Base-by-base conservation (phyloP, 2,113 vertebrate genomes). In the Chloroceryle aenea region DNA sequence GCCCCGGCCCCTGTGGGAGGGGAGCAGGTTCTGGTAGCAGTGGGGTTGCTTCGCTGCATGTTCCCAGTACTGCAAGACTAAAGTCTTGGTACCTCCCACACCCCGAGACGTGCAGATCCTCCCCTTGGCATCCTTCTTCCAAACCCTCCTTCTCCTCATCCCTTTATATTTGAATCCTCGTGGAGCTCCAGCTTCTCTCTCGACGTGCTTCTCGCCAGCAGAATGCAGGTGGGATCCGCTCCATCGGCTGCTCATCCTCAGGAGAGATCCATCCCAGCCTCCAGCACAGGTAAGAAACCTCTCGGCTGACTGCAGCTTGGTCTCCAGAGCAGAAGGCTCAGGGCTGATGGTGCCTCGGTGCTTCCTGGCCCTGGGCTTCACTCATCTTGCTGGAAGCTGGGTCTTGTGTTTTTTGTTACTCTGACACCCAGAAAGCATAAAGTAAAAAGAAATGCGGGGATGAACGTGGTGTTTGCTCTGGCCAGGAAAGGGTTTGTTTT, bases 201-300 rank as follows among this genome's bases (percentile, higher is more conserved):
- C 0, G 19, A 7, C 40, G 10, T 8, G 66, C 36, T 62, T 36
- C 21, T 1, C 1, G 12, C 36, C 40, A 38, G 30, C 78, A 53
- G 61, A 4, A 91, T 94, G 93, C 78, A 68, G 73, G 55, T 8
- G 1, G 78, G 4, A 63, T 14, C 59, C 0, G 6, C 64, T 77
- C 32, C 59, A 14, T 3, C 27, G 1, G 4, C 36, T 7, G 7
- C 36, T 21, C 61, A 2, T 6, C 80, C 52, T n/a, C 56, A 20
- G 47, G 12, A 4, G 53, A 14, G 13, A 17, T 12, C 63, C 64
- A 14, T 0, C 40, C 47, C 71, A 15, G 48, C 34, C 59, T 68
- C 83, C 48, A 20, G 73, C n/a, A 9, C 42, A 14, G 92, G 93
- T 94, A 94, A 29, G 88, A 50, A 26, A 86, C 10, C 34, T 25